Conservation (phyloP, 2,113 vertebrate species). For the Pristiophorus japonicus region DNA sequence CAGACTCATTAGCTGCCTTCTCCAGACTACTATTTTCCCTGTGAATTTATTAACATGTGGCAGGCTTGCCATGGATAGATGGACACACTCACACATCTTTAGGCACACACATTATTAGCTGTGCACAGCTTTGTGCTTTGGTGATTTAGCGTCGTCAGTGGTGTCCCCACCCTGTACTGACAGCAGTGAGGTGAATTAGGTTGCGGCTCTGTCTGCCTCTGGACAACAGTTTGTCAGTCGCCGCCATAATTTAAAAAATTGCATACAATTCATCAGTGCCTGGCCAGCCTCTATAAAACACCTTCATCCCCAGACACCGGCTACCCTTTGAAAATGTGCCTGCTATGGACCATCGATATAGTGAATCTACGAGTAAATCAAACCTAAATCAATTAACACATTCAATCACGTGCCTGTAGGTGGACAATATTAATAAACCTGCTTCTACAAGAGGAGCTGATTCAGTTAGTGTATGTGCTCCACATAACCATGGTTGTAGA, state of each 20-base stretch:
- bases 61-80: not conserved
- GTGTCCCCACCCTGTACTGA: not conserved
- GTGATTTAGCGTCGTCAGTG: not conserved
- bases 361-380: not conserved
- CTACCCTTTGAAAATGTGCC: not conserved
- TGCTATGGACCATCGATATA: not conserved
- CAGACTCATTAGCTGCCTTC: constrained; percentile 28
- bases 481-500: not conserved
- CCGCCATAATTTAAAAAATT: not conserved
- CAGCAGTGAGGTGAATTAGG: not conserved
- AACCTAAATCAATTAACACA: not conserved
- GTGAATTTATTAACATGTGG: not conserved
- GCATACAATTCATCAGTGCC: not conserved
- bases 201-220: not conserved
- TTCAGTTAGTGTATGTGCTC: not conserved
- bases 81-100: not conserved
- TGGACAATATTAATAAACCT: not conserved
- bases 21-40: not conserved
- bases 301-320: not conserved
- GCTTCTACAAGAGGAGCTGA: not conserved
- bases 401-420: not conserved
- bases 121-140: not conserved
- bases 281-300: not conserved
- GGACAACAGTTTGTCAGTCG: not conserved
- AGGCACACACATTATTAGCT: not conserved